phyloP scores from a whole-genome alignment of 2,797 vertebrate species.

The Remorina albescens region DNA sequence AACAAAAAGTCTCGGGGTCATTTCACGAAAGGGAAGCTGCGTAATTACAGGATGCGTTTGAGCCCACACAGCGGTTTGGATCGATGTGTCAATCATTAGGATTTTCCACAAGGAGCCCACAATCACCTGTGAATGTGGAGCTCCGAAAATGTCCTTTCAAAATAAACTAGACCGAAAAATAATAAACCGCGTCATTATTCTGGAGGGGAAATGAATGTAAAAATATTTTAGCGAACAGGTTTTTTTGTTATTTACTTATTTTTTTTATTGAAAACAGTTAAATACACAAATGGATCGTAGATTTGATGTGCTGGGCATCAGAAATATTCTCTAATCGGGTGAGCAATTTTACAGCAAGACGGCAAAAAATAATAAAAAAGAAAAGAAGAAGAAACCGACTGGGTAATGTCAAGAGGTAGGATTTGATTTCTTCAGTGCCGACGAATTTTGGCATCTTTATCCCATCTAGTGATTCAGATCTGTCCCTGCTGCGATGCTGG shows the following conservation, averaged over 20 bases:
- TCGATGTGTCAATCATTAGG: constrained; percentile 39
- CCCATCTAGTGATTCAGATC: neutral
- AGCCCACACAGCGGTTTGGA: constrained; percentile 29
- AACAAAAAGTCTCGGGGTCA: constrained; percentile 5
- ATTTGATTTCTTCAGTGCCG: constrained; percentile 38
- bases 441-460: constrained; percentile 6
- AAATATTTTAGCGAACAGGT: no score
- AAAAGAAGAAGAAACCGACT: neutral
- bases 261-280: constrained; percentile 56
- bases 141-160: constrained; percentile 17
- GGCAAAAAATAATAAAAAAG: neutral
- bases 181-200: neutral
- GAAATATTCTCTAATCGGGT: constrained; percentile 12
- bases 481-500: constrained; percentile 4
- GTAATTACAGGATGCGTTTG: constrained; percentile 47
- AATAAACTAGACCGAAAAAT: constrained; percentile 14
- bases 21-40: constrained; percentile 17
- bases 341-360: constrained; percentile 21
- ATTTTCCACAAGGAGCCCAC: neutral
- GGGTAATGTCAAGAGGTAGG: constrained; percentile 48
- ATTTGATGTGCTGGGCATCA: constrained; percentile 2
- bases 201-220: neutral
- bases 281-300: constrained; percentile 27
- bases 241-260: no score
- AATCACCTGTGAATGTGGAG: constrained; percentile 30